Percentiles rank a stretch among this genome's conserved stretches.
phyloP scores from a whole-genome alignment of 2,888 invertebrate genomes.

The Strigamia transsilvanica region DNA sequence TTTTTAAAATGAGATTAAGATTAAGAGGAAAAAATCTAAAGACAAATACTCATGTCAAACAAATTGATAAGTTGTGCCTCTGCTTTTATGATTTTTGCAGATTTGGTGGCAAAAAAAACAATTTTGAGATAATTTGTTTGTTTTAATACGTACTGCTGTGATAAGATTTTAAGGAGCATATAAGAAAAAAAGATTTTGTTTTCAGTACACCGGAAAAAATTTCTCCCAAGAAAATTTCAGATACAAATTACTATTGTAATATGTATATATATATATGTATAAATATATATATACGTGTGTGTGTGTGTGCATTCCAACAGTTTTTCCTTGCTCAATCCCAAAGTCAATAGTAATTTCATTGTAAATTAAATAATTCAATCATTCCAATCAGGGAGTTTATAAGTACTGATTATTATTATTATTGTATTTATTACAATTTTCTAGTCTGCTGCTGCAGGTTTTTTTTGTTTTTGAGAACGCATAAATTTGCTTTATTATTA shows the following conservation, averaged over 20 bases:
- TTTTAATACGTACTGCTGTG: neutral
- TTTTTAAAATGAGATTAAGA: neutral
- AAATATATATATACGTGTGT: too few relatives aligned
- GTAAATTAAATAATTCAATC: neutral
- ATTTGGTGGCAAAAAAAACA: neutral
- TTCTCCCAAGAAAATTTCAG: too few relatives aligned
- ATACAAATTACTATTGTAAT: too few relatives aligned
- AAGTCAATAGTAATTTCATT: neutral
- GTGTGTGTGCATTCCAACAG: neutral
- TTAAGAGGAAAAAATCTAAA: neutral
- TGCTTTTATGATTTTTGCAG: neutral
- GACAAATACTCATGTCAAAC: neutral
- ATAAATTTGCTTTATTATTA: neutral
- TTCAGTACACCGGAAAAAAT: neutral
- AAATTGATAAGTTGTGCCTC: conserved; percentile 1
- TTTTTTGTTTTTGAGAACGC: too few relatives aligned
- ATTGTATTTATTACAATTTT: too few relatives aligned
- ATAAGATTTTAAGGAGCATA: neutral
- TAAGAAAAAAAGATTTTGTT: neutral
- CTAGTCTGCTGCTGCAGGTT: too few relatives aligned
- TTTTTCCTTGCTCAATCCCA: conserved; percentile 8
- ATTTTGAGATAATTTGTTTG: neutral
- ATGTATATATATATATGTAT: too few relatives aligned
- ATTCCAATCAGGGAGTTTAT: conserved; percentile 6
- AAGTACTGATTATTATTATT: neutral